phyloP scores from a whole-genome alignment of 2,113 vertebrate genomes.

The Ptilonorhynchus violaceus region DNA sequence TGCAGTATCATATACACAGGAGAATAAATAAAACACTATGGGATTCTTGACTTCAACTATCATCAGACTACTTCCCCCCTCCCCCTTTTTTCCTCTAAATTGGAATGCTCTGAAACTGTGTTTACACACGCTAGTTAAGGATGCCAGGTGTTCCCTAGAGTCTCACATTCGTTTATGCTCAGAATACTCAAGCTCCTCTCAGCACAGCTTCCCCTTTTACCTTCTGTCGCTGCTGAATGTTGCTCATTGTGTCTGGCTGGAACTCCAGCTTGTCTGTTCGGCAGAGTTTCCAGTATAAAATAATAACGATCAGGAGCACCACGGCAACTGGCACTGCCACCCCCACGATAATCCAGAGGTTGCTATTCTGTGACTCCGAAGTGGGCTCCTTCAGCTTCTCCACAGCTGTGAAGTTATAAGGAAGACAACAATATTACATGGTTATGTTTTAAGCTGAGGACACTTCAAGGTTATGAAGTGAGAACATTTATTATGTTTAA shows the following conservation, averaged over 20 bases:
- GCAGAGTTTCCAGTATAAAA: conserved; percentile 98
- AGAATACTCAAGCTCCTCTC: not conserved
- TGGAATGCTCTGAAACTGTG: not conserved
- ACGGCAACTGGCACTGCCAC: conserved; percentile 89
- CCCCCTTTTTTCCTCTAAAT: not conserved
- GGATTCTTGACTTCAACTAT: not conserved
- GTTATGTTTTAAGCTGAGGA: not conserved
- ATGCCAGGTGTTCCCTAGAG: not conserved
- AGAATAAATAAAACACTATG: not conserved
- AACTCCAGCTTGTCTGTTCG: conserved; percentile 97
- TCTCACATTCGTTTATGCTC: not conserved
- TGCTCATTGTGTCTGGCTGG: conserved; percentile 90
- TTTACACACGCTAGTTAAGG: not conserved
- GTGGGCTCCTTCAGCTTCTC: conserved; percentile 79
- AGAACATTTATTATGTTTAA: no score
- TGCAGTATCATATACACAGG: not conserved
- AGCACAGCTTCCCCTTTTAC: conserved; percentile 67
- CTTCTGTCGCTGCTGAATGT: conserved; percentile 95
- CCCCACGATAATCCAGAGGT: conserved; percentile 92
- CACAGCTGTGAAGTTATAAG: conserved; percentile 75
- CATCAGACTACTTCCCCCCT: not conserved
- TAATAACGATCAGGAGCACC: conserved; percentile 86
- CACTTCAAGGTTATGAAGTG: not conserved
- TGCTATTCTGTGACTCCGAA: conserved; percentile 83
- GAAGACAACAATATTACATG: not conserved